A percentile compares a stretch with the other conserved stretches of the same genome.
Evolutionary conservation across 1,140 invertebrate species (phyloP).

Genomic region (Harpegnathos saltator): DNA sequence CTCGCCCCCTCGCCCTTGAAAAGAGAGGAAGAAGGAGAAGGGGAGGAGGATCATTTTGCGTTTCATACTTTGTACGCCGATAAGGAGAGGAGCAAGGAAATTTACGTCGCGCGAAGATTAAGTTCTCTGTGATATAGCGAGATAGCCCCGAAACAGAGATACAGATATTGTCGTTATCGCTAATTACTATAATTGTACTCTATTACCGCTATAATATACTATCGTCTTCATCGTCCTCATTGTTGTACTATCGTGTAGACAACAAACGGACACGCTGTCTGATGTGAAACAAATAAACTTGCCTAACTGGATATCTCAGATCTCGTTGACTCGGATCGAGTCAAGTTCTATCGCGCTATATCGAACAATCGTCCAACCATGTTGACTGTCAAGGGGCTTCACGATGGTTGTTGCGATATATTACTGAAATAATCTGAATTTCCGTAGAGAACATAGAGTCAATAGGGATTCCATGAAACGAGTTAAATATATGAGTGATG

Average conservation of each 20-base stretch:
- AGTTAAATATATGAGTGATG: too few relatives aligned
- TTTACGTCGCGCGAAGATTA: slow-evolving; percentile 67
- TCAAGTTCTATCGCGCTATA: background rate
- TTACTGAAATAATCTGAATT: too few relatives aligned
- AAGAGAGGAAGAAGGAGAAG: background rate
- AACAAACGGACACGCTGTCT: slow-evolving; percentile 70
- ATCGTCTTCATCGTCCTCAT: slow-evolving; percentile 72
- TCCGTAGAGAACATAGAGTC: too few relatives aligned
- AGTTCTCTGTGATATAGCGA: slow-evolving; percentile 83
- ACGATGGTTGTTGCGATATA: too few relatives aligned
- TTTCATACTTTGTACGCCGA: slow-evolving; percentile 59
- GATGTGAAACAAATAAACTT: slow-evolving; percentile 76
- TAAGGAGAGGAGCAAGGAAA: background rate
- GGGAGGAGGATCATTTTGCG: slow-evolving; percentile 15
- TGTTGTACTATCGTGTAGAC: slow-evolving; percentile 74
- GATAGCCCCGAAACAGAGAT: slow-evolving; percentile 79
- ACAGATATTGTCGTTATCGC: slow-evolving; percentile 75
- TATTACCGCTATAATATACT: slow-evolving; percentile 66
- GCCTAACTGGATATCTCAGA: slow-evolving; percentile 72
- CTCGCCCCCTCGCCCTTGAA: too few relatives aligned
- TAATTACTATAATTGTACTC: slow-evolving; percentile 62
- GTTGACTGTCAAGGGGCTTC: too few relatives aligned
- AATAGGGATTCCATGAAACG: too few relatives aligned
- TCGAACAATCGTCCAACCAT: background rate
- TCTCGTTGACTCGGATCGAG: background rate